Evolutionary conservation across 2,888 invertebrate genomes (phyloP).

Genomic region (Thymelicus acteon): DNA sequence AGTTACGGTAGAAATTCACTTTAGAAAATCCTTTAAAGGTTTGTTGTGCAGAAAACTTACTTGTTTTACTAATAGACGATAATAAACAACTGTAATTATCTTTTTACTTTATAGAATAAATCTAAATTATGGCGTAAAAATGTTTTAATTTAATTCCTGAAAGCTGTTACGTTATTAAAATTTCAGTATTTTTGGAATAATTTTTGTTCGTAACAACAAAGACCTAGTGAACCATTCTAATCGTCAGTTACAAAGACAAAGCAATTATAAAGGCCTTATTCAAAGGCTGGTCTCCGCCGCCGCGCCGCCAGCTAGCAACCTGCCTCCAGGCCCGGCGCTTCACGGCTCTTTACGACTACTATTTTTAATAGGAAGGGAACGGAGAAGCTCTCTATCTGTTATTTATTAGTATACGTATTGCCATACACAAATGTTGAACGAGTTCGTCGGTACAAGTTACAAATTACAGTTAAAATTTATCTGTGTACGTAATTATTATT

Average conservation of each 20-base stretch:
- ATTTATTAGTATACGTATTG: too few species aligned
- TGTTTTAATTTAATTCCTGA: background rate
- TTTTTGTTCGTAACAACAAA: background rate
- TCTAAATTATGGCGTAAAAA: too few species aligned
- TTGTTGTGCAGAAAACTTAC: background rate
- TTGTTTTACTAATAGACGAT: background rate
- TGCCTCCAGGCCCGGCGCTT: background rate
- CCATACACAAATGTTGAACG: too few species aligned
- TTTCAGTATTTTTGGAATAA: background rate
- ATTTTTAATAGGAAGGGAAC: conserved; percentile 1
- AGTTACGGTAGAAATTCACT: background rate
- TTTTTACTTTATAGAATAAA: too few species aligned
- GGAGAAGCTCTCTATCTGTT: background rate
- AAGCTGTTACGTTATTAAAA: background rate
- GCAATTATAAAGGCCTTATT: conserved; percentile 38
- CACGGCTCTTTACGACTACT: background rate
- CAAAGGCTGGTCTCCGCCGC: background rate
- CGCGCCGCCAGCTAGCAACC: background rate
- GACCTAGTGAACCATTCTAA: conserved; percentile 20
- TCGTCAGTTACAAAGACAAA: conserved; percentile 40
- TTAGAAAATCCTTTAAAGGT: background rate
- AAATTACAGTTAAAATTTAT: too few species aligned
- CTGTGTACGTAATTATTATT: too few species aligned
- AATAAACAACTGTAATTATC: too few species aligned
- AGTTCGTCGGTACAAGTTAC: too few species aligned